A percentile compares a stretch with the other conserved stretches of the same genome.
phyloP scores from a whole-genome alignment of 2,113 vertebrate species.

The Vombatus ursinus region DNA sequence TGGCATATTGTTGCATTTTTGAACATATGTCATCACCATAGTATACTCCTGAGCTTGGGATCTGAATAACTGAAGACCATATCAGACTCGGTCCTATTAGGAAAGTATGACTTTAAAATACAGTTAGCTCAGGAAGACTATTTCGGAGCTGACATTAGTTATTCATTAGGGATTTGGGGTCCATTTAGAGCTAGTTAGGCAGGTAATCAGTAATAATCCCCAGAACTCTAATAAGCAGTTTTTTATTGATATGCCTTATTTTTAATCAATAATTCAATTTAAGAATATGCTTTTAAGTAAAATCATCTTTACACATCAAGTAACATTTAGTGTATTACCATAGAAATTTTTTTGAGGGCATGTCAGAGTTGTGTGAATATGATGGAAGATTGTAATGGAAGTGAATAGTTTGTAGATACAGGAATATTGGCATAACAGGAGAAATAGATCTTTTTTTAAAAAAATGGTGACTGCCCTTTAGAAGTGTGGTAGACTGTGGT shows the following conservation, averaged over 20 bases:
- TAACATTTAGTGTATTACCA: neutral
- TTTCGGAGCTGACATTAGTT: neutral
- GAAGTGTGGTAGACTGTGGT: neutral
- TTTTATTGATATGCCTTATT: neutral
- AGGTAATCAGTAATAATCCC: neutral
- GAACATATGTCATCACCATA: too few relatives aligned
- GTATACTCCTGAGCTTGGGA: too few relatives aligned
- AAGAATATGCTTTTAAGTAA: neutral
- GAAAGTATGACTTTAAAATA: neutral
- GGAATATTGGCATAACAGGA: neutral
- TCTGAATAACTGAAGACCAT: neutral
- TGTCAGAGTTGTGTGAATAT: neutral
- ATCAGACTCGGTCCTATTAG: neutral
- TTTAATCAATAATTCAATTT: neutral
- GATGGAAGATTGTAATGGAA: neutral
- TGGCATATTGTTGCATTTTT: neutral
- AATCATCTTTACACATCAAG: neutral
- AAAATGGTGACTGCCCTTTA: accelerated
- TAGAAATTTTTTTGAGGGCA: neutral
- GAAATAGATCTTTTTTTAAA: neutral
- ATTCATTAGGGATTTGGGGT: neutral
- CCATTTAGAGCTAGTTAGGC: neutral
- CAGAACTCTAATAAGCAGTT: neutral
- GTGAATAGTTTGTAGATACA: neutral
- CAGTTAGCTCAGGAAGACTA: neutral